Conservation (phyloP, 2,113 vertebrate genomes). For the Maccullochella peelii region DNA sequence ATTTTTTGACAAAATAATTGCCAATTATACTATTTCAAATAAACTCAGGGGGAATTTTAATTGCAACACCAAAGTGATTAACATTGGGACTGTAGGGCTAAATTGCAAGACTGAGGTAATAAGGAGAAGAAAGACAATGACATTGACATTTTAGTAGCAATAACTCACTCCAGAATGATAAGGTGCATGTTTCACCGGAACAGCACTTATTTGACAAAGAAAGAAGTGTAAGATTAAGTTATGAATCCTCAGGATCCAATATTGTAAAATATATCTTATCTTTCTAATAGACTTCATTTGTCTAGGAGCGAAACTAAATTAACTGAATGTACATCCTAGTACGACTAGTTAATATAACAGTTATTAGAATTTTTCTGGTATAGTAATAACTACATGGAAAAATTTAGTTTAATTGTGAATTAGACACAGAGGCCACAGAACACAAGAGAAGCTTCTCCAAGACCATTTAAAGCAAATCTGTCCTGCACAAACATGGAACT, state of each 20-base stretch:
- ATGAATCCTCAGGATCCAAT: conserved; percentile 50
- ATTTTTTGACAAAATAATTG: conserved; percentile 27
- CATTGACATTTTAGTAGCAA: conserved; percentile 51
- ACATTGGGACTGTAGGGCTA: conserved; percentile 24
- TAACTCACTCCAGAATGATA: conserved; percentile 61
- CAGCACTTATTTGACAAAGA: conserved; percentile 59
- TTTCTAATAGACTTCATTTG: conserved; percentile 38
- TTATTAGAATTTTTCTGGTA: not conserved
- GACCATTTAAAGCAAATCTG: conserved; percentile 5
- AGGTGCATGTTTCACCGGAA: conserved; percentile 39
- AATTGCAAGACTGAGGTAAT: conserved; percentile 55
- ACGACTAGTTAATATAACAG: conserved; percentile 4
- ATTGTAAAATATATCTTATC: conserved; percentile 46
- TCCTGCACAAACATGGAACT: conserved; percentile 15
- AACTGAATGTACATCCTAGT: conserved; percentile 6
- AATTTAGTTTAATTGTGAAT: conserved; percentile 4
- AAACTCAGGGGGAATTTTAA: conserved; percentile 31
- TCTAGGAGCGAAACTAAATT: conserved; percentile 22
- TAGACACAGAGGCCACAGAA: conserved; percentile 13
- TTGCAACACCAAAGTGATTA: conserved; percentile 48
- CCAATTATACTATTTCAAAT: conserved; percentile 24
- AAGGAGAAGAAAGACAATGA: conserved; percentile 61
- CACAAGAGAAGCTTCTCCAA: conserved; percentile 15
- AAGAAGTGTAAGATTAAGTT: conserved; percentile 13
- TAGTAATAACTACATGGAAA: conserved; percentile 1